Percentiles rank a stretch among this genome's conserved stretches.
Evolutionary conservation across 2,888 invertebrate genomes (phyloP).

Genomic region (Agriotes lineatus): DNA sequence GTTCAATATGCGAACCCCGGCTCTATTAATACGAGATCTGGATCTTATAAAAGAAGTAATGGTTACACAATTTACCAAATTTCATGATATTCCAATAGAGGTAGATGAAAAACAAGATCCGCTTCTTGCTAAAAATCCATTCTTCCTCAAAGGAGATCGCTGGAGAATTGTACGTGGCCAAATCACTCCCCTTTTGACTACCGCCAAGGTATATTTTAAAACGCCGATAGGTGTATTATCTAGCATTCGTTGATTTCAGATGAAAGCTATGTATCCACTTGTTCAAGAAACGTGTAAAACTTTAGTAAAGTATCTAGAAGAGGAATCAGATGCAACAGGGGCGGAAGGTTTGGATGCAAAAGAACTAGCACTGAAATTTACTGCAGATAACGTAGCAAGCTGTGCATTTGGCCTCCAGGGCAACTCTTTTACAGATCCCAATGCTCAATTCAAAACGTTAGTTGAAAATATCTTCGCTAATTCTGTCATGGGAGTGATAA

Average conservation of each 20-base stretch:
- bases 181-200: slow-evolving; percentile 65
- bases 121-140: slow-evolving; percentile 63
- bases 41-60: slow-evolving; percentile 58
- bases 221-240: background rate
- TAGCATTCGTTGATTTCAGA: slow-evolving; percentile 47
- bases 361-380: slow-evolving; percentile 62
- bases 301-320: slow-evolving; percentile 63
- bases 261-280: slow-evolving; percentile 67
- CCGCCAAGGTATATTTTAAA: slow-evolving; percentile 56
- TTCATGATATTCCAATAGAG: slow-evolving; percentile 60
- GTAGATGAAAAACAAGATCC: slow-evolving; percentile 64
- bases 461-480: no score
- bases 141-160: slow-evolving; percentile 61
- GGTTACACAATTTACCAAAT: slow-evolving; percentile 58
- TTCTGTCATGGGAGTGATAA: no score
- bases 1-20: slow-evolving; percentile 55
- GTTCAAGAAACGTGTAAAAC: slow-evolving; percentile 64
- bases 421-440: slow-evolving; percentile 56
- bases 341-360: slow-evolving; percentile 60
- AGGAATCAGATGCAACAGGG: slow-evolving; percentile 28
- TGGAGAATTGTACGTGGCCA: slow-evolving; percentile 66
- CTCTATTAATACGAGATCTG: slow-evolving; percentile 57
- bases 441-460: slow-evolving; percentile 55
- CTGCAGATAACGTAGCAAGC: slow-evolving; percentile 64
- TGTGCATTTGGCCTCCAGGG: slow-evolving; percentile 65